phyloP scores from a whole-genome alignment of 2,797 vertebrate species.

The Varecia variegata region DNA sequence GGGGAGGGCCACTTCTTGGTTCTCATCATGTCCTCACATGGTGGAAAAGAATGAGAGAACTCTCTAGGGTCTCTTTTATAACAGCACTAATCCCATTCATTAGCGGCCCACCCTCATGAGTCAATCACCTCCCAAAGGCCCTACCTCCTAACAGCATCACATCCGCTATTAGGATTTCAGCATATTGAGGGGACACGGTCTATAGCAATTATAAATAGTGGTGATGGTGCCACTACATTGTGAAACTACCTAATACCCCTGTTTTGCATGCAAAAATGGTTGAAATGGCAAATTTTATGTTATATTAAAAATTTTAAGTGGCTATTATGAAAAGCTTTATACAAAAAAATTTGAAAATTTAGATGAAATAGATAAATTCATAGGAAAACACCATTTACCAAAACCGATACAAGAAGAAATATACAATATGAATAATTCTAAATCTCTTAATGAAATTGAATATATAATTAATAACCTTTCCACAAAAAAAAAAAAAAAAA shows the following conservation, averaged over 20 bases:
- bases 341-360: background rate
- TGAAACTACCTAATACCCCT: background rate
- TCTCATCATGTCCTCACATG: no score
- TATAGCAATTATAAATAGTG: background rate
- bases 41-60: no score
- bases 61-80: no score
- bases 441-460: background rate
- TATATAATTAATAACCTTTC: background rate
- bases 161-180: background rate
- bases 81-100: no score
- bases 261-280: background rate
- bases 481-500: background rate
- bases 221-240: background rate
- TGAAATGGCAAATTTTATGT: background rate
- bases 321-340: background rate
- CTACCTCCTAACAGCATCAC: background rate
- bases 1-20: no score
- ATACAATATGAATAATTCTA: background rate
- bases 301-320: background rate
- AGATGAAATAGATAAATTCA: background rate
- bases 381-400: background rate
- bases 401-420: background rate
- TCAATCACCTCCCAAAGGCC: no score
- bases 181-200: background rate
- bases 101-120: no score